Percentiles rank a stretch among this genome's conserved stretches.
These are phyloP conservation scores for Drosophila jambulina DNA, from an alignment of 1,140 invertebrate genomes.

Conservation along the genomic window DNA sequence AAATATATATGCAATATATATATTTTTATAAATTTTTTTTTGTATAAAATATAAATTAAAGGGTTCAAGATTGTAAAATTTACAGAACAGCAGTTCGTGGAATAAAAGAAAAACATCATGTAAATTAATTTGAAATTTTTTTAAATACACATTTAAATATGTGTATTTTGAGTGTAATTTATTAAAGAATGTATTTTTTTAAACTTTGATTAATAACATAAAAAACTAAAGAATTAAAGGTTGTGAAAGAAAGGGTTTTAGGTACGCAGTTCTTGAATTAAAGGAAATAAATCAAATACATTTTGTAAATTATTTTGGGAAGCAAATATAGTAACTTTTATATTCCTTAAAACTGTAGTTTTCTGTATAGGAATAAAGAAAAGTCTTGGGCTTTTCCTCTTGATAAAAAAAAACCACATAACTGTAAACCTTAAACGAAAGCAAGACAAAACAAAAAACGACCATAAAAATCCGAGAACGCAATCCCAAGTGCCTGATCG, in stretches of 20 bases:
- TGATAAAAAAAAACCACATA: background rate
- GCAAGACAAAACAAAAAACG: background rate
- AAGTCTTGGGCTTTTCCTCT: background rate
- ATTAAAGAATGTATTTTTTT: background rate
- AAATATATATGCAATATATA: background rate
- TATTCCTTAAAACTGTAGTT: background rate
- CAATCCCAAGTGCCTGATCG: constrained; percentile 32
- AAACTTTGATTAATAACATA: too few species aligned
- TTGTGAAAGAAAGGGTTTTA: too few species aligned
- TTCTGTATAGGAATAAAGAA: background rate
- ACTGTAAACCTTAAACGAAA: background rate
- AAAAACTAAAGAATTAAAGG: too few species aligned
- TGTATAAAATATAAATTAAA: constrained; percentile 21
- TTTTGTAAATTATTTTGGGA: too few species aligned
- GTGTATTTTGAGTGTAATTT: too few species aligned
- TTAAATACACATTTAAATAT: too few species aligned
- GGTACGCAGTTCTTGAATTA: too few species aligned
- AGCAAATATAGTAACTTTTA: too few species aligned
- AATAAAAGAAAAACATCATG: background rate
- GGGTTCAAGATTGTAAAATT: background rate
- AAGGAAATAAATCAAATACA: too few species aligned
- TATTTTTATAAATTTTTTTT: constrained; percentile 19
- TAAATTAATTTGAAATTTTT: background rate
- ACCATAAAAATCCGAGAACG: constrained; percentile 35
- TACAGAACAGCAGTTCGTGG: too few species aligned